Conservation (phyloP, 1,140 invertebrate species). For the Reticulitermes speratus region DNA sequence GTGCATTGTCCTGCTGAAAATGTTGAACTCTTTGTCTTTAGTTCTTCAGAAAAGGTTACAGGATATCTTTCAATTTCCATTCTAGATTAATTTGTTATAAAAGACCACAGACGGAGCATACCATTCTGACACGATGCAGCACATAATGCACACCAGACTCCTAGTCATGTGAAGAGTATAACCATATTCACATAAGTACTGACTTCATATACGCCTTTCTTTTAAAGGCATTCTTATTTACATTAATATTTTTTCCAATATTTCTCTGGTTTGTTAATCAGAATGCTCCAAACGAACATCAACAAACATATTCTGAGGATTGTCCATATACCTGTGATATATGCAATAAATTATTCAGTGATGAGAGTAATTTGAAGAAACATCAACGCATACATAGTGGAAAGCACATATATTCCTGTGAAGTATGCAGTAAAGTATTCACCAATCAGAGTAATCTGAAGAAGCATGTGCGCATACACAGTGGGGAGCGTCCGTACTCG, state of each 20-base stretch:
- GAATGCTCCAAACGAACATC: background rate
- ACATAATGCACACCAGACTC: no score
- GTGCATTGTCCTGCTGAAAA: no score
- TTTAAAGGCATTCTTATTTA: no score
- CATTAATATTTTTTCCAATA: background rate
- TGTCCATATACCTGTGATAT: background rate
- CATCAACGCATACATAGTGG: background rate
- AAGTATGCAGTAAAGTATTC: background rate
- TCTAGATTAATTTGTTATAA: no score
- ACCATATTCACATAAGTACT: no score
- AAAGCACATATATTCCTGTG: background rate
- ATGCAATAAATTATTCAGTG: background rate
- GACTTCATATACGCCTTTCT: no score
- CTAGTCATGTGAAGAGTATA: no score
- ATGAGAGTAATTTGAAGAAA: background rate
- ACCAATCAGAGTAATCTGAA: background rate
- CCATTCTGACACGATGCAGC: no score
- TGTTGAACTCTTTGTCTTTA: no score
- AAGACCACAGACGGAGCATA: no score
- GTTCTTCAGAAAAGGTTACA: no score
- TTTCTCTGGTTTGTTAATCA: background rate
- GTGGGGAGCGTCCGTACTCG: background rate
- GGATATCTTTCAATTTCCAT: no score
- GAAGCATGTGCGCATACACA: slow-evolving; percentile 16
- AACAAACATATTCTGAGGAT: background rate